phyloP scores from a whole-genome alignment of 2,888 invertebrate genomes.

The Cantharis nigra region DNA sequence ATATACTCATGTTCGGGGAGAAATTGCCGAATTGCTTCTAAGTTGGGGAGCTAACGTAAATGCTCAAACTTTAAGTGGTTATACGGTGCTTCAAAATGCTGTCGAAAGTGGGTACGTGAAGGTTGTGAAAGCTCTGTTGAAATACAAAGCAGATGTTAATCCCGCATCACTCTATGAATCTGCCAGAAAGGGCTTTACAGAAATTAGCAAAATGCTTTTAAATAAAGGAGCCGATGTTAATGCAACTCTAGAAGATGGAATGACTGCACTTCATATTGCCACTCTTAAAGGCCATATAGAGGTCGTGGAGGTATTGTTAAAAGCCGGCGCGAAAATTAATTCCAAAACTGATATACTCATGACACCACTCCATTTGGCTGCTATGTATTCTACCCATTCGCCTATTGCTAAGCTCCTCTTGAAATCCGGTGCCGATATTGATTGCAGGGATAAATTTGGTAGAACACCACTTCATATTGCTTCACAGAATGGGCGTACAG shows the following conservation, averaged over 20 bases:
- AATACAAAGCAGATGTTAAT: neutral
- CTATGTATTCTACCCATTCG: no score
- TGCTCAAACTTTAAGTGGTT: neutral
- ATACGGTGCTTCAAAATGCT: neutral
- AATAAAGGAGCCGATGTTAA: neutral
- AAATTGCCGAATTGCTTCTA: no score
- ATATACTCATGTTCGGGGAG: no score
- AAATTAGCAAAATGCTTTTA: neutral
- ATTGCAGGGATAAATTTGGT: no score
- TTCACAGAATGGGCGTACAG: no score
- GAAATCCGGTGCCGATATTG: no score
- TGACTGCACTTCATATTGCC: neutral
- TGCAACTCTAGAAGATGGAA: neutral
- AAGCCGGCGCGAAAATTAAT: neutral
- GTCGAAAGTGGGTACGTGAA: neutral
- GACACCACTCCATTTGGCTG: neutral
- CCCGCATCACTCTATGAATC: neutral
- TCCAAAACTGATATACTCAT: neutral
- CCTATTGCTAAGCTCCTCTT: no score
- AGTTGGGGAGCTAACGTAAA: neutral
- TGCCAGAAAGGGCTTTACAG: neutral
- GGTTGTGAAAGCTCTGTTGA: neutral
- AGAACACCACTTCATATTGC: no score
- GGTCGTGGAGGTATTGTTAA: neutral
- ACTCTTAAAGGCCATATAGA: neutral